Evolutionary conservation across 2,113 vertebrate genomes (phyloP).

Genomic region (Physeter macrocephalus): DNA sequence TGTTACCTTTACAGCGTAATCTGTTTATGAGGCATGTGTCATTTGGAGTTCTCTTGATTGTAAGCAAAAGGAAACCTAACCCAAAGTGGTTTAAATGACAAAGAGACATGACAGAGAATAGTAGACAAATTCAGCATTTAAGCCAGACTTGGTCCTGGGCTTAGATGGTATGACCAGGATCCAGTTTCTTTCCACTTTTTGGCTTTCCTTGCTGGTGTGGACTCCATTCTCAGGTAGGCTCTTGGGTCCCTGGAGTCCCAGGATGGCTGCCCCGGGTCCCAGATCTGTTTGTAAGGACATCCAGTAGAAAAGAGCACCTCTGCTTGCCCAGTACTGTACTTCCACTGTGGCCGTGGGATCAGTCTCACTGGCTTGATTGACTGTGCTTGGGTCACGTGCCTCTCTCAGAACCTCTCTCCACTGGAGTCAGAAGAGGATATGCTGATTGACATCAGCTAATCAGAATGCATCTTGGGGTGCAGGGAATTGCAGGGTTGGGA

Average conservation of each 20-base stretch:
- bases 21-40: neutral
- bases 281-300: neutral
- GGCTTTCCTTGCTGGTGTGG: neutral
- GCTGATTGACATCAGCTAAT: neutral
- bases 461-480: neutral
- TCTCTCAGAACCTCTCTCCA: neutral
- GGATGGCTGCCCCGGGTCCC: neutral
- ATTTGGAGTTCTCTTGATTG: neutral
- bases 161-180: neutral
- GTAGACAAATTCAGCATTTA: neutral
- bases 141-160: neutral
- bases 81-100: conserved; percentile 10
- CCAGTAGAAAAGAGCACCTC: neutral
- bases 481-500: too few relatives aligned
- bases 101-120: neutral
- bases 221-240: neutral
- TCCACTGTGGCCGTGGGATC: neutral
- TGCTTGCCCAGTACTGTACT: neutral
- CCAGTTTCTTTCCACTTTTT: neutral
- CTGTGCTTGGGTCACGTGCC: neutral
- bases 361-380: neutral
- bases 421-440: neutral
- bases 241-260: neutral
- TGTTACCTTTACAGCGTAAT: neutral
- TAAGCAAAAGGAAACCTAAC: neutral